phyloP scores from a whole-genome alignment of 2,113 vertebrate species.

The Podarcis cretensis region DNA sequence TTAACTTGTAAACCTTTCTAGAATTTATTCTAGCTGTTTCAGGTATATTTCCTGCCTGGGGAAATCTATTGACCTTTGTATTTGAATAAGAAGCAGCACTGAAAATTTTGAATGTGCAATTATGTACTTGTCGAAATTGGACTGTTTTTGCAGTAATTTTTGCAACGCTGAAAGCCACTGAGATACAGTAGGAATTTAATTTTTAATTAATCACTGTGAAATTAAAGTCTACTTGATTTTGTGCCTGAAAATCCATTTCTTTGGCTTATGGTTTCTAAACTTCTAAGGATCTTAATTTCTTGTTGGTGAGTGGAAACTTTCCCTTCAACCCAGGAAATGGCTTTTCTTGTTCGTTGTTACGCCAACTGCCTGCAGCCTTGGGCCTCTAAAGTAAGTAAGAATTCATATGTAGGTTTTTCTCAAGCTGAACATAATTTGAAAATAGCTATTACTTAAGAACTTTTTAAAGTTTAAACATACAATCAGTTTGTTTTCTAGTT shows the following conservation, averaged over 20 bases:
- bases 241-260: constrained; percentile 57
- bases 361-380: constrained; percentile 99
- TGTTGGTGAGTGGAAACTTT: constrained; percentile 82
- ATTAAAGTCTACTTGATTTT: constrained; percentile 70
- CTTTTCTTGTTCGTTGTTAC: constrained; percentile 99
- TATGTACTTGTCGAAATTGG: constrained; percentile 68
- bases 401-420: constrained; percentile 50
- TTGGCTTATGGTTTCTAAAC: constrained; percentile 71
- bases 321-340: constrained; percentile 87
- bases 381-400: constrained; percentile 99
- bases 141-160: constrained; percentile 68
- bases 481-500: not conserved
- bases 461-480: not conserved
- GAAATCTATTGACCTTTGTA: constrained; percentile 57
- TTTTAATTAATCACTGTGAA: constrained; percentile 68
- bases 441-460: constrained; percentile 41
- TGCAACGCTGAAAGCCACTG: constrained; percentile 68
- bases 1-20: constrained; percentile 62
- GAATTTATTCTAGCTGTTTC: constrained; percentile 65
- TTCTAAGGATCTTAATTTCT: constrained; percentile 64
- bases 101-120: constrained; percentile 68
- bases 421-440: constrained; percentile 10
- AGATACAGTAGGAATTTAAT: constrained; percentile 58
- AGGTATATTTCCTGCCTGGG: constrained; percentile 59
- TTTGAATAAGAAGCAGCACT: constrained; percentile 62